These are phyloP conservation scores for Oncopeltus fasciatus DNA, from an alignment of 1,140 invertebrate genomes.

Conservation along the genomic window DNA sequence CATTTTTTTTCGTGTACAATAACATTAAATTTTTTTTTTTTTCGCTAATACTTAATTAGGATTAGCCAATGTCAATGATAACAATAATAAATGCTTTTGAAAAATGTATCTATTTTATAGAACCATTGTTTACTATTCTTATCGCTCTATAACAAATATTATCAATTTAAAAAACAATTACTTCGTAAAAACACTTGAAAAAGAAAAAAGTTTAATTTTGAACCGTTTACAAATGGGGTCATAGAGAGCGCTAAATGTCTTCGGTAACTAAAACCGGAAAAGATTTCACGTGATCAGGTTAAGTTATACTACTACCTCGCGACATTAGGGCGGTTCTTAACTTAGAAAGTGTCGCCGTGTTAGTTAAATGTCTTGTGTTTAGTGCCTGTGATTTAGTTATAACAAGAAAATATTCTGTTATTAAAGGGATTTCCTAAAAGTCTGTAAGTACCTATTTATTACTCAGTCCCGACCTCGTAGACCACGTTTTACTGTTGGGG, in stretches of 20 bases:
- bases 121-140: no score
- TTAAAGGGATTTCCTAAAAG: background rate
- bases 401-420: background rate
- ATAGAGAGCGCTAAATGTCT: background rate
- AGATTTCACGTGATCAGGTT: conserved; percentile 7
- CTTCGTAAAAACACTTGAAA: no score
- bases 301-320: background rate
- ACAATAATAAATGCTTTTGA: no score
- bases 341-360: background rate
- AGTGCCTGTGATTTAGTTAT: background rate
- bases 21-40: no score
- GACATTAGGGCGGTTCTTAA: background rate
- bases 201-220: no score
- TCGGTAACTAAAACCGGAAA: conserved; percentile 1
- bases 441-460: background rate
- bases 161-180: no score
- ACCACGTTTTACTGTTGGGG: background rate
- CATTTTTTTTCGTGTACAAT: no score
- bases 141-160: no score
- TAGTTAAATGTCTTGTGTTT: background rate
- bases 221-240: no score
- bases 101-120: no score
- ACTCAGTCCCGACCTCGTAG: background rate
- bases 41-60: no score
- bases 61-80: no score